Evolutionary conservation across 2,888 invertebrate genomes (phyloP).

Genomic region (Lissonota sp.): DNA sequence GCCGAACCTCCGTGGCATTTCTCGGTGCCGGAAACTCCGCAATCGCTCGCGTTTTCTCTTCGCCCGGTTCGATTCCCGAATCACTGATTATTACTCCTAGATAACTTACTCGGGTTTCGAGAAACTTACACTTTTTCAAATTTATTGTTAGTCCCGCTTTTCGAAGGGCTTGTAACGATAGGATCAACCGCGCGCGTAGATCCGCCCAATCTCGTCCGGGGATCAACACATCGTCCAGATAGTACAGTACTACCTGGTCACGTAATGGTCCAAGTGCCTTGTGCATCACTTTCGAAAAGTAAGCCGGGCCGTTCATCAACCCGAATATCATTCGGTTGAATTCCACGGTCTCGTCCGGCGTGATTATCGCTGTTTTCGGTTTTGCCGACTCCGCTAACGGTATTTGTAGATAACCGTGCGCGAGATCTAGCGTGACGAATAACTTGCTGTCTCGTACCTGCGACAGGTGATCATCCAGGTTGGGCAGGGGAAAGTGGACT

Average conservation of each 20-base stretch:
- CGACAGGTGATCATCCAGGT: constrained; percentile 61
- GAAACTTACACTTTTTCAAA: constrained; percentile 37
- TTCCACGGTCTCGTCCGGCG: constrained; percentile 69
- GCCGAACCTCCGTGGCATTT: constrained; percentile 59
- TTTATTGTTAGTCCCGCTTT: constrained; percentile 46
- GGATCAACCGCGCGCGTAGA: constrained; percentile 66
- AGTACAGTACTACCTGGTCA: constrained; percentile 55
- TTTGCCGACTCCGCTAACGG: constrained; percentile 57
- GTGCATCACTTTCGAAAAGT: constrained; percentile 68
- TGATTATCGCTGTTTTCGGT: constrained; percentile 65
- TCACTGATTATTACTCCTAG: constrained; percentile 39
- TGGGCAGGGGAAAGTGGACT: constrained; percentile 56
- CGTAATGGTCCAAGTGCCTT: constrained; percentile 57
- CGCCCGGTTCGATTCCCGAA: constrained; percentile 33
- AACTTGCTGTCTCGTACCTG: constrained; percentile 26
- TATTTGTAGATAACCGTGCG: constrained; percentile 63
- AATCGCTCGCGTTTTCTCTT: constrained; percentile 30
- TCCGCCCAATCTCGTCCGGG: constrained; percentile 67
- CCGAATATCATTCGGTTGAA: constrained; percentile 73
- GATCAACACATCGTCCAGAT: constrained; percentile 73
- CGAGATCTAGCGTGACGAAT: constrained; percentile 46
- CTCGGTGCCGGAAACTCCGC: constrained; percentile 43
- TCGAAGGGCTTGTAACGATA: constrained; percentile 66
- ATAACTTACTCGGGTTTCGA: constrained; percentile 30
- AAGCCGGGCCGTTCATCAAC: constrained; percentile 72